Base-by-base conservation (phyloP, 2,888 invertebrate genomes). In the Epistrophella euchroma region DNA sequence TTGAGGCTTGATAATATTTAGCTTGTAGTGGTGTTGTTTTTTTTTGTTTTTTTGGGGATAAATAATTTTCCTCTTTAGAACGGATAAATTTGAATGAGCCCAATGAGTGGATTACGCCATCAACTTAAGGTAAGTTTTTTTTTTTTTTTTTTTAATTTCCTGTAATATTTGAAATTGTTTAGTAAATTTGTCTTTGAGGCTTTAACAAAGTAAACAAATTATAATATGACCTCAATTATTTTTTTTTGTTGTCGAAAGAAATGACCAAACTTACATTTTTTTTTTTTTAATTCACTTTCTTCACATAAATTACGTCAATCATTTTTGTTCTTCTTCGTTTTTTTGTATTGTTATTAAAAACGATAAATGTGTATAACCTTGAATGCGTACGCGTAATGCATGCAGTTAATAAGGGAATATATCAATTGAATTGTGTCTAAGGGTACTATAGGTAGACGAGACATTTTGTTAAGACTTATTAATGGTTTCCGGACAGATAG, bases 71-170 rank as follows among this genome's bases (percentile, higher is more conserved):
- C 56, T 15, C 58, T 25, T 55, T 37, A 85, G 68, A 32, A 55
- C 62, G 25, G 60, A 64, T 22, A 4, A 55, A 70, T 72, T 89
- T 91, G 90, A 91, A 91, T 92, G 91, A 92, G 91, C 90, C 91
- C 91, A 87, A 92, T 92, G 92, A 92, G 92, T 88, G 92, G 92
- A 89, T 90, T 92, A 88, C 92, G 92, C 81, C 91, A 92, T 83
- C 92, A 92, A 89, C 89, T 92, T 35, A 92, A 92, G 92, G 92
- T 92, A 88, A 90, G 90, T 89, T 52, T 45, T n/a, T n/a, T n/a
- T n/a, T n/a, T n/a, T n/a, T n/a, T n/a, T n/a, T n/a, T n/a, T n/a
- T n/a, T 47, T 13, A 4, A 56, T 22, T 71, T 55, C 2, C 5
- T 15, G 28, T 2, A 22, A 17, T 82, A 60, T 50, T 68, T 28